Evolutionary conservation across 2,888 invertebrate genomes (phyloP).

Genomic region (Dendrolimus pini): DNA sequence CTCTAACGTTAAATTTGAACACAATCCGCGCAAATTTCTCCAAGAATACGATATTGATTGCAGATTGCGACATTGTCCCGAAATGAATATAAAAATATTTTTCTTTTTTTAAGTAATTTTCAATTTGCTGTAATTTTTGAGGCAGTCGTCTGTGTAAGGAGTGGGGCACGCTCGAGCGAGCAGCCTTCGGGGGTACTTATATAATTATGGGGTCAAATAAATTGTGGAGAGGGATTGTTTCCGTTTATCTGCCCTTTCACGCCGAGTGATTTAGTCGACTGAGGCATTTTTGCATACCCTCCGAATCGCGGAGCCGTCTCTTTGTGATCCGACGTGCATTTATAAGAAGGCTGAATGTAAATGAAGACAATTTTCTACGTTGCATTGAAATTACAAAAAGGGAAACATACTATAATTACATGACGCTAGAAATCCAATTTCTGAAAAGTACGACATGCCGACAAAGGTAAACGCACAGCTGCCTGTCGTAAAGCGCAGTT

Average conservation of each 20-base stretch:
- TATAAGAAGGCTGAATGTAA: background rate
- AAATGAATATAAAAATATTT: background rate
- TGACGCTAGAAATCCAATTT: no score
- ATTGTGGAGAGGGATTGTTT: slow-evolving; percentile 44
- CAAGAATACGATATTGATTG: background rate
- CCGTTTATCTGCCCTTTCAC: slow-evolving; percentile 49
- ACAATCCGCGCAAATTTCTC: background rate
- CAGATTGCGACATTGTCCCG: background rate
- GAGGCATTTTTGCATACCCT: background rate
- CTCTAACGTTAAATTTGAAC: background rate
- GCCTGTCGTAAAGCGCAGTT: no score
- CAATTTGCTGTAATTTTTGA: slow-evolving; percentile 14
- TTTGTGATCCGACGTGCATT: background rate
- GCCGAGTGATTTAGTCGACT: slow-evolving; percentile 33
- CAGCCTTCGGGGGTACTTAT: slow-evolving; percentile 23
- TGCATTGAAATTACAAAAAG: no score
- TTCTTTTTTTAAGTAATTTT: background rate
- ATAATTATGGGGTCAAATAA: slow-evolving; percentile 50
- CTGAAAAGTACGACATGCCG: no score
- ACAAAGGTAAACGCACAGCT: no score
- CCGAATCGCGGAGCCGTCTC: background rate
- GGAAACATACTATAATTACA: no score
- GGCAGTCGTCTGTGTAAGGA: slow-evolving; percentile 15
- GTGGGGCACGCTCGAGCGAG: slow-evolving; percentile 6
- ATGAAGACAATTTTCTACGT: no score